Evolutionary conservation across 2,113 vertebrate species (phyloP).

Genomic region (Phylloscopus trochilus): DNA sequence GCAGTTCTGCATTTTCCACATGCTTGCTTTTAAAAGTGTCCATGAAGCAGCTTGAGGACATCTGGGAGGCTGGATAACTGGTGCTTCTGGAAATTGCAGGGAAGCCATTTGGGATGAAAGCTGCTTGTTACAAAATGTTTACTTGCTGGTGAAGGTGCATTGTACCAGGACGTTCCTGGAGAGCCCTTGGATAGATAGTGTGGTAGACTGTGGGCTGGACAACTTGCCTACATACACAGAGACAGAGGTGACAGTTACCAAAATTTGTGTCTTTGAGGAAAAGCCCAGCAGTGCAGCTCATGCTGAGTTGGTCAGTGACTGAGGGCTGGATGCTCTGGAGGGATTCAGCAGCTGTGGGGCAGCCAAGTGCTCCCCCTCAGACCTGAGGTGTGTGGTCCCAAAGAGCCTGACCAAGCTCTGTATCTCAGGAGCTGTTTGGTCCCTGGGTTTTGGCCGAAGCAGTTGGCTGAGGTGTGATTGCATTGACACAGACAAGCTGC

Average conservation of each 20-base stretch:
- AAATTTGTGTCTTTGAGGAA: background rate
- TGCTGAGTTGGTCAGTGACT: accelerated
- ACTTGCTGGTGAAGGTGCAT: background rate
- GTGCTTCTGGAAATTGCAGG: background rate
- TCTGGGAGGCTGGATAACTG: background rate
- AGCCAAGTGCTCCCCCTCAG: background rate
- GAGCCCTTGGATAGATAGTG: background rate
- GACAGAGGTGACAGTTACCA: background rate
- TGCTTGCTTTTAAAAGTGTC: background rate
- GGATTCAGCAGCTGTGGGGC: background rate
- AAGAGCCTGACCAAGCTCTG: background rate
- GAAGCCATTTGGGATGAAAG: background rate
- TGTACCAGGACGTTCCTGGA: background rate
- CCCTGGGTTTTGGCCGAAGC: background rate
- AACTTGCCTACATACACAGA: background rate
- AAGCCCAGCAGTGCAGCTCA: background rate
- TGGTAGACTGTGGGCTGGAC: background rate
- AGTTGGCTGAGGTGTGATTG: background rate
- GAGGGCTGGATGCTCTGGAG: background rate
- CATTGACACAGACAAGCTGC: background rate
- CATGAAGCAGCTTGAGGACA: background rate
- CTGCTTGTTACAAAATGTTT: background rate
- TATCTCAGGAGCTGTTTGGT: background rate
- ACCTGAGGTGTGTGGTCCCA: accelerated
- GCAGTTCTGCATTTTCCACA: background rate